Evolutionary conservation across 1,140 invertebrate genomes (phyloP).

Genomic region (Nilaparvata lugens): DNA sequence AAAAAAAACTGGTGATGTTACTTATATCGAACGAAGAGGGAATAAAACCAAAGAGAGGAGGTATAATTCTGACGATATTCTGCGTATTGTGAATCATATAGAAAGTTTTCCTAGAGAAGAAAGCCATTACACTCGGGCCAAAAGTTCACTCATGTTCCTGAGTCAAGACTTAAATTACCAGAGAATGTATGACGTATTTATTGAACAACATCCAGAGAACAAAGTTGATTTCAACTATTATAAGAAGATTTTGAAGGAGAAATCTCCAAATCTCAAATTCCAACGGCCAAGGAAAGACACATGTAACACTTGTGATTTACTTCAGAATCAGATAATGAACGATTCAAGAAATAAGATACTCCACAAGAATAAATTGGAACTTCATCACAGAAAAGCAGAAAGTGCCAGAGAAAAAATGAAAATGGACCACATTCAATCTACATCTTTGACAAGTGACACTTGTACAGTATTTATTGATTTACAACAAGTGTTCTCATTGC

Average conservation of each 20-base stretch:
- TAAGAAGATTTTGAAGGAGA: conserved; percentile 2
- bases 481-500: conserved; percentile 14
- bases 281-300: conserved; percentile 11
- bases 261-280: conserved; percentile 7
- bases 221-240: conserved; percentile 1
- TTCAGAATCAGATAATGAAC: conserved; percentile 5
- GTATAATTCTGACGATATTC: conserved; percentile 1
- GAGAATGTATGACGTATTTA: not conserved
- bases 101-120: conserved; percentile 9
- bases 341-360: not conserved
- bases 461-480: conserved; percentile 11
- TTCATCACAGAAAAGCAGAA: conserved; percentile 11
- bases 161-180: conserved; percentile 6
- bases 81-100: conserved; percentile 5
- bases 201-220: not conserved
- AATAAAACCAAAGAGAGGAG: conserved; percentile 12
- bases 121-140: conserved; percentile 6
- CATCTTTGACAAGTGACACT: conserved; percentile 1
- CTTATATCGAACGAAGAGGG: conserved; percentile 6
- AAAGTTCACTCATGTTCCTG: not conserved
- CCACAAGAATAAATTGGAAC: conserved; percentile 2
- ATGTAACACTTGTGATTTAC: conserved; percentile 7
- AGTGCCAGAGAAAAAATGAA: conserved; percentile 9
- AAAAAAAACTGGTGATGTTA: conserved; percentile 5
- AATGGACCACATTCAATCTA: not conserved